A percentile compares a stretch with the other conserved stretches of the same genome.
phyloP scores from a whole-genome alignment of 2,797 vertebrate species.

The Paguma larvata region DNA sequence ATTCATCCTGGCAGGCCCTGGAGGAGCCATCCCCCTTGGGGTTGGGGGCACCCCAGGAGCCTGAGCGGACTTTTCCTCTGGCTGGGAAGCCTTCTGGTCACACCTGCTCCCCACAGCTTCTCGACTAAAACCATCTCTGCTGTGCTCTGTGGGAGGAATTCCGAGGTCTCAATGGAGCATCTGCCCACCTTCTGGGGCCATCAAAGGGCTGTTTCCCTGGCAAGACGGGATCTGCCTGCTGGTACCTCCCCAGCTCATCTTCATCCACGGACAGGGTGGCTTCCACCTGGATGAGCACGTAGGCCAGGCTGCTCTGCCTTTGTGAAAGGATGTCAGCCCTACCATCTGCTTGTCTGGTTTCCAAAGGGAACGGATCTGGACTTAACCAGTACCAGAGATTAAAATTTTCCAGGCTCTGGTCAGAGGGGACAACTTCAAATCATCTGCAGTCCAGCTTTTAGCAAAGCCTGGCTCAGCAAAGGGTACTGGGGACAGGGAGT shows the following conservation, averaged over 20 bases:
- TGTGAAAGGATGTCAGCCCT: constrained; percentile 57
- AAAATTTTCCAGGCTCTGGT: constrained; percentile 52
- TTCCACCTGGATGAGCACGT: constrained; percentile 61
- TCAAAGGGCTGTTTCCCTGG: background rate
- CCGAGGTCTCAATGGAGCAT: background rate
- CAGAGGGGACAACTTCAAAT: background rate
- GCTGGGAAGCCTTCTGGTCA: constrained; percentile 17
- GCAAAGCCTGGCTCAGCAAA: background rate
- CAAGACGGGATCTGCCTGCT: background rate
- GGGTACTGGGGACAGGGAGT: background rate
- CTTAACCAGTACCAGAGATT: constrained; percentile 16
- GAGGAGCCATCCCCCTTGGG: background rate
- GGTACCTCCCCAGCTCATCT: background rate
- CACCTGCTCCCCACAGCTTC: constrained; percentile 42
- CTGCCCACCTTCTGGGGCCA: background rate
- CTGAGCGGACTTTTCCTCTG: background rate
- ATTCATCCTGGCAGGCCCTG: constrained; percentile 24
- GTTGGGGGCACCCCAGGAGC: background rate
- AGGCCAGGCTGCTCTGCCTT: constrained; percentile 35
- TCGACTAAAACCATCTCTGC: constrained; percentile 14
- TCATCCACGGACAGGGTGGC: background rate
- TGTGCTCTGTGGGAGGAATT: constrained; percentile 24
- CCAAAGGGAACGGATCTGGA: constrained; percentile 42
- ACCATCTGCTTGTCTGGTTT: constrained; percentile 78
- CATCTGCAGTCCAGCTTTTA: background rate